Evolutionary conservation across 2,797 vertebrate genomes (phyloP), one percentile per base, ranked within the genome.

Genomic region (Mormyrus proboscirostris): DNA sequence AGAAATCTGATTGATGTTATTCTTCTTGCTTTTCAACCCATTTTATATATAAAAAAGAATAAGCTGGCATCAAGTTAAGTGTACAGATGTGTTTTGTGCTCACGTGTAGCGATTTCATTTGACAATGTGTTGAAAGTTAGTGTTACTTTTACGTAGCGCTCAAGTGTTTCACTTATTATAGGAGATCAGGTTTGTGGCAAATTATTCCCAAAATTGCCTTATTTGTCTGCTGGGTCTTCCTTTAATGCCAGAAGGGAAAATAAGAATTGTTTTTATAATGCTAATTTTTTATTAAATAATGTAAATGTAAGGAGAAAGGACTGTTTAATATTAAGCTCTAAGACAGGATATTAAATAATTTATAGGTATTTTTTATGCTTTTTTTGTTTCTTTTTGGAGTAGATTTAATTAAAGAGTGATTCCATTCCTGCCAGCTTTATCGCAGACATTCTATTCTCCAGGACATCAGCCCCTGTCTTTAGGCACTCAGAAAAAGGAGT

Each of bases 221-320:
- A 55, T 82, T 89, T 88, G 84, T 73, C 88, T 76, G 44, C 38
- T 50, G 53, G 73, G 73, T 29, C 29, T 88, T 69, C 49, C 73
- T 84, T 69, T 84, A 55, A 88, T 65, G 73, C 88, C 90, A 69
- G 85, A 89, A 88, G 88, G 94, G 92, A 50, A 93, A 89, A 90
- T 62, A 93, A 55, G 91, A 90, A 87, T 89, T 91, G 91, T 91
- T 85, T 91, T 94, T 92, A 90, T 90, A 92, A 90, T 47, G 91
- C 89, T 89, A 92, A 92, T 92, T 89, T 55, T 33, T 94, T 92
- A 93, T 93, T 91, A 92, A 92, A 94, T 91, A 91, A 92, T 89
- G 91, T 90, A 89, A 88, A 91, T 90, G 91, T 85, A 88, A 85
- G 22, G 33, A 50, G 14, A 38, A 86, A 76, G 65, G 44, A 51